Percentiles rank a stretch among this genome's conserved stretches.
Conservation (phyloP, 2,888 invertebrate genomes). For the Eurois occulta region DNA sequence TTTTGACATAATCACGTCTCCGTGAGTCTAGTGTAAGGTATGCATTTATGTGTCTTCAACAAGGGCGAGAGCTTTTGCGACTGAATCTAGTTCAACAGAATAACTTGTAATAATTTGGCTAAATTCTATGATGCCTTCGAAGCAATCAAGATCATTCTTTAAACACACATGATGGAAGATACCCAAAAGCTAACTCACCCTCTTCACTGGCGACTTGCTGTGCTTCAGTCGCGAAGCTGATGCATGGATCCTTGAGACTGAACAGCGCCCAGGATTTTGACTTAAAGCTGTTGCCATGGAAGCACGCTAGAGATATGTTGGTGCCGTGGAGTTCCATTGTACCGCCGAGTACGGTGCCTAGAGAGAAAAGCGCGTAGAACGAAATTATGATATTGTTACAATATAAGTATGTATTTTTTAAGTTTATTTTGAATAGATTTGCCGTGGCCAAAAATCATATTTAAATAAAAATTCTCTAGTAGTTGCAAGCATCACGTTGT, state of each 20-base stretch:
- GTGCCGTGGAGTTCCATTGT: constrained; percentile 97
- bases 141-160: neutral
- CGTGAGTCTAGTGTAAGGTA: neutral
- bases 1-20: neutral
- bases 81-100: neutral
- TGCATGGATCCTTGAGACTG: constrained; percentile 97
- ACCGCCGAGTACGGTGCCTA: constrained; percentile 95
- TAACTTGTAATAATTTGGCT: neutral
- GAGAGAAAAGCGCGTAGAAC: neutral
- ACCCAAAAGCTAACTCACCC: constrained; percentile 80
- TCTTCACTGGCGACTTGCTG: constrained; percentile 94
- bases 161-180: neutral
- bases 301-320: constrained; percentile 98
- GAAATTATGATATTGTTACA: neutral
- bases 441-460: neutral
- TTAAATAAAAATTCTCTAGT: neutral
- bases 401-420: neutral
- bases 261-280: constrained; percentile 99
- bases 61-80: neutral
- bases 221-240: constrained; percentile 98
- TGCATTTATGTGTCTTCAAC: neutral
- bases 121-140: neutral
- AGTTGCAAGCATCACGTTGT: neutral
- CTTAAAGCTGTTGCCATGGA: constrained; percentile 99
- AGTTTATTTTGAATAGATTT: neutral